Percentiles rank a stretch among this genome's conserved stretches.
Conservation (phyloP, 2,888 invertebrate genomes). For the Hemaris fuciformis region DNA sequence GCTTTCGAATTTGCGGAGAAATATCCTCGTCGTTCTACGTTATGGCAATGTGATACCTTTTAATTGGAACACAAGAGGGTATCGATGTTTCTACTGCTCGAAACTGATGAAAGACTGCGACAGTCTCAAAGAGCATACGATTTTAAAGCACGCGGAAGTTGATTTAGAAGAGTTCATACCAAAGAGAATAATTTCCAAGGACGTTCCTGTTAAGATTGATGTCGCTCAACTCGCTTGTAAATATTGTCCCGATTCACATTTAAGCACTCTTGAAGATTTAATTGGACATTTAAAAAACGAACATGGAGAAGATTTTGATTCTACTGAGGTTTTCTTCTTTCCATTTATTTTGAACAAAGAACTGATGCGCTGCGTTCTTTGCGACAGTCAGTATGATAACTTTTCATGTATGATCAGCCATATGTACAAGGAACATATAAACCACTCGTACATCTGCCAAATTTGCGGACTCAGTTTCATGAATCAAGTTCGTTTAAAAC, state of each 20-base stretch:
- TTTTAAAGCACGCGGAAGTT: constrained; percentile 37
- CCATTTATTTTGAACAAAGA: constrained; percentile 55
- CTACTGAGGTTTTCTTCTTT: constrained; percentile 47
- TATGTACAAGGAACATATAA: constrained; percentile 60
- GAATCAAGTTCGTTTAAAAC: constrained; percentile 47
- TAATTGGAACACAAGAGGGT: constrained; percentile 62
- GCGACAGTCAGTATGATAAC: constrained; percentile 51
- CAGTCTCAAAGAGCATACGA: constrained; percentile 47
- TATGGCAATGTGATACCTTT: constrained; percentile 59
- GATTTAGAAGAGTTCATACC: constrained; percentile 47
- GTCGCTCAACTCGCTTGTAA: constrained; percentile 50
- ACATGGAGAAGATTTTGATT: constrained; percentile 43
- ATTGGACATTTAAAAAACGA: constrained; percentile 42
- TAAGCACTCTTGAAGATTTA: constrained; percentile 45
- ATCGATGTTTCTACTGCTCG: constrained; percentile 60
- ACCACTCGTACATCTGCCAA: constrained; percentile 57
- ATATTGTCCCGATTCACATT: constrained; percentile 35
- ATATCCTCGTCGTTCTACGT: constrained; percentile 50
- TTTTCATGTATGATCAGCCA: constrained; percentile 54
- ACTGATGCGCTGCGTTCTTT: constrained; percentile 50
- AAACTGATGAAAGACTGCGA: constrained; percentile 54
- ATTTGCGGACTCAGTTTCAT: constrained; percentile 60
- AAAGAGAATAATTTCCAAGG: constrained; percentile 55
- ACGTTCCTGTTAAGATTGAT: constrained; percentile 64
- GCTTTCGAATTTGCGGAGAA: constrained; percentile 47